Evolutionary conservation across 2,888 invertebrate species (phyloP).

Genomic region (Hofmannophila pseudospretella): DNA sequence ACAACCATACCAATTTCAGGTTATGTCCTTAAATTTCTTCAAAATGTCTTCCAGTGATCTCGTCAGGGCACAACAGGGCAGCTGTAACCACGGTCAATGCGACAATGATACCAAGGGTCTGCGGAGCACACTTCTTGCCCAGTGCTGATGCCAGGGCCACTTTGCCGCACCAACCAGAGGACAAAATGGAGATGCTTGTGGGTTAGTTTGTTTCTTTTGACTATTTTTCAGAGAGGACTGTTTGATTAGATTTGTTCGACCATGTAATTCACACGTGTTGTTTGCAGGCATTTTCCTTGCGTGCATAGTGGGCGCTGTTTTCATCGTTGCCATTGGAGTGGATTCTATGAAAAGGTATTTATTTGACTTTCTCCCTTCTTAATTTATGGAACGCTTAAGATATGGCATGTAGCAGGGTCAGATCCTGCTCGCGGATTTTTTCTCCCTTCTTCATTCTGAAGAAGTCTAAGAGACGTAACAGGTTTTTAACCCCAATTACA

Average conservation of each 20-base stretch:
- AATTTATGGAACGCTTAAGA: no score
- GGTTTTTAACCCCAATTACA: no score
- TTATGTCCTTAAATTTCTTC: constrained; percentile 9
- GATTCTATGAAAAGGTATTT: constrained; percentile 79
- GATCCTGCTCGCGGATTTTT: no score
- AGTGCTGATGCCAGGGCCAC: constrained; percentile 61
- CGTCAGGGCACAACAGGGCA: constrained; percentile 58
- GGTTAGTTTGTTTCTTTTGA: constrained; percentile 28
- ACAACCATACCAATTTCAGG: not conserved
- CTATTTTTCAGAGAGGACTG: no score
- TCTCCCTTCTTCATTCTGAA: no score
- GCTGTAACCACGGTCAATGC: constrained; percentile 59
- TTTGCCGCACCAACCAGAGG: constrained; percentile 65
- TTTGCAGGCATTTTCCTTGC: constrained; percentile 75
- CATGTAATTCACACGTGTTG: no score
- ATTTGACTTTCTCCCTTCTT: constrained; percentile 19
- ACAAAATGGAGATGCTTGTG: constrained; percentile 76
- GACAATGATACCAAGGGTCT: constrained; percentile 51
- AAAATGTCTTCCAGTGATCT: constrained; percentile 43
- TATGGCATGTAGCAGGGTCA: no score
- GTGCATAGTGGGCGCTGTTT: constrained; percentile 78
- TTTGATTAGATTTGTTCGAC: no score
- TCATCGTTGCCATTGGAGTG: constrained; percentile 79
- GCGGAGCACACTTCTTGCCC: constrained; percentile 72
- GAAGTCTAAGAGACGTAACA: no score